Conservation (phyloP, 2,113 vertebrate species). For the Sceloporus tristichus region DNA sequence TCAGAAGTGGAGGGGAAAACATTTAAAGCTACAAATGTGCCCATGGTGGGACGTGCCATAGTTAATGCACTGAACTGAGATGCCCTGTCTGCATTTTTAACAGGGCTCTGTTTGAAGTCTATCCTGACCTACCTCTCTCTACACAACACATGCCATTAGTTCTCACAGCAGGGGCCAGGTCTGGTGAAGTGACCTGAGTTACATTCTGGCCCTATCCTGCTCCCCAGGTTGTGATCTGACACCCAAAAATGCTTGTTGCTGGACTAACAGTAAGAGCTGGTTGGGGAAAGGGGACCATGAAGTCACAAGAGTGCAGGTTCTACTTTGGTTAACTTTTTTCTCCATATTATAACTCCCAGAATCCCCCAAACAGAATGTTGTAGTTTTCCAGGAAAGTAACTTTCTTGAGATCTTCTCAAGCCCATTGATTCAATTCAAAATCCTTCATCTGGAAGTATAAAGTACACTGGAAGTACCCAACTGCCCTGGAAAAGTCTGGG, state of each 20-base stretch:
- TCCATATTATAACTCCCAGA: too few species aligned
- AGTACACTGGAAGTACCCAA: too few species aligned
- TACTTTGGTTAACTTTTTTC: neutral
- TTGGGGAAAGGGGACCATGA: neutral
- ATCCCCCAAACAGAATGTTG: too few species aligned
- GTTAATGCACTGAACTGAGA: neutral
- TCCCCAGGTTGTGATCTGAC: neutral
- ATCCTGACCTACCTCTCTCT: neutral
- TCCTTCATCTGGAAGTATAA: neutral
- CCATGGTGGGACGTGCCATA: neutral
- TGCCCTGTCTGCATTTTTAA: neutral
- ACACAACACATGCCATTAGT: too few species aligned
- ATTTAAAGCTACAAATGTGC: neutral
- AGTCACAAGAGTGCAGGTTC: neutral
- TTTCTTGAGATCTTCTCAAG: neutral
- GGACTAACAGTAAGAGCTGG: neutral
- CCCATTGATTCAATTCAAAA: neutral
- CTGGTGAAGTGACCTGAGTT: neutral
- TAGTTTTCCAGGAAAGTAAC: too few species aligned
- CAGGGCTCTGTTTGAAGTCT: neutral
- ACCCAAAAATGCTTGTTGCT: neutral
- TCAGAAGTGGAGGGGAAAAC: neutral
- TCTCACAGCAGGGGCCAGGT: neutral
- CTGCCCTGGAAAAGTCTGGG: too few species aligned
- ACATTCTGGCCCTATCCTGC: neutral